A percentile compares a stretch with the other conserved stretches of the same genome.
Evolutionary conservation across 2,888 invertebrate genomes (phyloP).

Genomic region (Palloptera scutellata): DNA sequence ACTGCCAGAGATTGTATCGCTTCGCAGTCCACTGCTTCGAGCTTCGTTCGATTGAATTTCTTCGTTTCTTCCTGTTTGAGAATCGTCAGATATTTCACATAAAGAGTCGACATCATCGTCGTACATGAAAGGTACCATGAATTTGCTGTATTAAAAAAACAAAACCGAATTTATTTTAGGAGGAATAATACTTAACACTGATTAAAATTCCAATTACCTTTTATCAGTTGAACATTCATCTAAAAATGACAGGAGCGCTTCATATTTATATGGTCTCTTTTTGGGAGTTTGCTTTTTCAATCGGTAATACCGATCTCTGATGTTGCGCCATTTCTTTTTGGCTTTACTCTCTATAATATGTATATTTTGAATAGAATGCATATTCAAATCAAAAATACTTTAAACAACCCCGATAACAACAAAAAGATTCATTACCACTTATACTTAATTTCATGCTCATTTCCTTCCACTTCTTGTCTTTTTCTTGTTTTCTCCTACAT

Average conservation of each 20-base stretch:
- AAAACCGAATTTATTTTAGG: not conserved
- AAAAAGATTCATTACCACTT: too few relatives aligned
- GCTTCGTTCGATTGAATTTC: too few relatives aligned
- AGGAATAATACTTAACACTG: not conserved
- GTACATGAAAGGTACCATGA: too few relatives aligned
- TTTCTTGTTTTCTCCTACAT: not conserved
- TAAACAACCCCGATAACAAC: too few relatives aligned
- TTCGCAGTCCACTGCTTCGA: too few relatives aligned
- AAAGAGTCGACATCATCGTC: too few relatives aligned
- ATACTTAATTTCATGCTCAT: not conserved
- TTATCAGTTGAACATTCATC: not conserved
- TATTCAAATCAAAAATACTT: too few relatives aligned
- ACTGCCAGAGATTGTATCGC: too few relatives aligned
- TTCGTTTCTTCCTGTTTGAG: too few relatives aligned
- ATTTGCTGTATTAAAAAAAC: too few relatives aligned
- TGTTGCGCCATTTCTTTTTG: not conserved
- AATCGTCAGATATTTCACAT: too few relatives aligned
- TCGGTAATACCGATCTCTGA: not conserved
- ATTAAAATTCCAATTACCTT: not conserved
- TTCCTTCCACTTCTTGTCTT: not conserved
- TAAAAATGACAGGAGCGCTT: not conserved
- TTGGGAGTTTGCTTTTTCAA: not conserved
- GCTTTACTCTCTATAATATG: not conserved
- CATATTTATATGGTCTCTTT: not conserved
- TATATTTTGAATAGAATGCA: too few relatives aligned